A percentile compares a stretch with the other conserved stretches of the same genome.
Evolutionary conservation across 1,140 invertebrate genomes (phyloP).

Genomic region (Triops longicaudatus): DNA sequence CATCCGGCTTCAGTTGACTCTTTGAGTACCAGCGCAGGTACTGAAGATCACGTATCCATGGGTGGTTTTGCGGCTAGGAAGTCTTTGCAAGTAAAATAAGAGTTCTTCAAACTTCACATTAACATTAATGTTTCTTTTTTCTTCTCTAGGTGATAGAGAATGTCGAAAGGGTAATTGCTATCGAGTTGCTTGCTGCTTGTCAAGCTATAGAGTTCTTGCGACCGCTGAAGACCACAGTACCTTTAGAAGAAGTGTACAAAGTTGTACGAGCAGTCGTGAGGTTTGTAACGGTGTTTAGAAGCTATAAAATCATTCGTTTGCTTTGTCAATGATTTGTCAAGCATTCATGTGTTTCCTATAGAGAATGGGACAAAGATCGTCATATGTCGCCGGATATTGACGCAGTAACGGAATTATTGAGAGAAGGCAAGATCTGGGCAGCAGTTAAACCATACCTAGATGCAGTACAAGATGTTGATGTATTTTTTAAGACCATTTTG

Average conservation of each 20-base stretch:
- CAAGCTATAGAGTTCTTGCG: constrained; percentile 66
- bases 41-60: constrained; percentile 71
- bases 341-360: too few species aligned
- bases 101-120: background rate
- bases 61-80: constrained; percentile 64
- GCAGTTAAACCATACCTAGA: constrained; percentile 38
- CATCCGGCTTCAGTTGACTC: constrained; percentile 65
- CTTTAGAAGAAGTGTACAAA: constrained; percentile 58
- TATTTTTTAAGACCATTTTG: background rate
- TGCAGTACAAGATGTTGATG: background rate
- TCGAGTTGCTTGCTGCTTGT: constrained; percentile 60
- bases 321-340: too few species aligned
- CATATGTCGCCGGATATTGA: constrained; percentile 60
- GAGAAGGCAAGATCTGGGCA: constrained; percentile 50
- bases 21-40: constrained; percentile 60
- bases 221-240: constrained; percentile 57
- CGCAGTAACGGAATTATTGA: constrained; percentile 47
- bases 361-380: constrained; percentile 56
- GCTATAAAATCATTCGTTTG: background rate
- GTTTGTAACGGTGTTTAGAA: constrained; percentile 34
- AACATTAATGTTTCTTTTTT: background rate
- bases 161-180: constrained; percentile 59
- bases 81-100: constrained; percentile 40
- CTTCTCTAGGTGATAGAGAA: constrained; percentile 51
- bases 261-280: constrained; percentile 50